Base-by-base conservation (phyloP, 2,888 invertebrate genomes). In the Metellina segmentata region DNA sequence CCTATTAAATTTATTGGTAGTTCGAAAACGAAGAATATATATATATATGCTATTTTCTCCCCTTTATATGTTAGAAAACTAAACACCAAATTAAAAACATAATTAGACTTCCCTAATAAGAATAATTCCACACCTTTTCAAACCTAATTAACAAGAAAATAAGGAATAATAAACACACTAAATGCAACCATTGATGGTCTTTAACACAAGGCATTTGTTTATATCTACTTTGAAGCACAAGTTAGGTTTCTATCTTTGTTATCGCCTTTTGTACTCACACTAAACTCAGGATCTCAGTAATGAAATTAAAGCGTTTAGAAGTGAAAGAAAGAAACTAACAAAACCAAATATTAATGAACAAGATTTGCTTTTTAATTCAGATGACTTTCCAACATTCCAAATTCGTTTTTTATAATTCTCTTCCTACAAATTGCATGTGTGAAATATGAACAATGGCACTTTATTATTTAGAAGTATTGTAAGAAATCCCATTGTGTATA, bases 111-210 rank as follows among this genome's bases (percentile, higher is more conserved):
- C 61, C 7, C 9, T 13, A 13, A 34, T 7, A 79, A 69, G 20
- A 79, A 61, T 61, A 34, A 61, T 11, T 34, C 34, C 61, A 61
- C 9, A 11, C 34, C 1, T 53, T 61, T 61, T 20, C 20, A 61
- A 79, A 61, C 61, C 61, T 79, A 61, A 79, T 79, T 79, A 79
- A 61, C 20, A 34, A 79, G 19, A 79, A 79, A 61, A 79, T 61
- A 79, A 79, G 61, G 61, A 79, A 79, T 34, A 79, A 52, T n/a
- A 79, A 79, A 79, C 7, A 13, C 16, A 16, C 34, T 20, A 8
- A 13, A 20, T 34, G n/a, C 61, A 79, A 79, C 61, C 79, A 61
- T 19, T 53, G 61, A 69, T 61, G 53, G 79, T 79, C 13, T 79
- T 61, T 79, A 79, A 79, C 53, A 79, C 34, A 79, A 79, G 34